phyloP scores from a whole-genome alignment of 2,113 vertebrate genomes.

The Meleagris gallopavo region DNA sequence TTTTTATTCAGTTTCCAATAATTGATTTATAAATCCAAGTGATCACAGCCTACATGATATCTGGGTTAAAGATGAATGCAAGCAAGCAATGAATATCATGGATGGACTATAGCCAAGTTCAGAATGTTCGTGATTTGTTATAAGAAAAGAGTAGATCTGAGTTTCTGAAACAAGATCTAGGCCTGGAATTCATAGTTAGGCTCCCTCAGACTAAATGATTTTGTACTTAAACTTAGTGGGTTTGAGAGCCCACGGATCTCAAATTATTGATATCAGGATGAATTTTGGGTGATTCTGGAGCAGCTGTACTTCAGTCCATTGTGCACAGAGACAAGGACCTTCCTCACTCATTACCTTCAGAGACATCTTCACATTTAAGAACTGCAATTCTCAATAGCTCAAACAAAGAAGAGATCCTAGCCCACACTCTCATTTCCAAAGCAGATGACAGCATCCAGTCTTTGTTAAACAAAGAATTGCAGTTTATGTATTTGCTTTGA shows the following conservation, averaged over 20 bases:
- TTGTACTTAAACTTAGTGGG: not conserved
- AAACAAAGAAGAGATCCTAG: not conserved
- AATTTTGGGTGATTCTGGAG: not conserved
- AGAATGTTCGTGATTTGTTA: not conserved
- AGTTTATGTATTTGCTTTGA: not conserved
- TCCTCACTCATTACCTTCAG: rapidly evolving
- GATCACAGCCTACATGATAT: not conserved
- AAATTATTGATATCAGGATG: too few relatives aligned
- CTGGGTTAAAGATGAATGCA: not conserved
- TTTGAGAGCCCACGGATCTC: not conserved
- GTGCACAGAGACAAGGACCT: not conserved
- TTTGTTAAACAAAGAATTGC: not conserved
- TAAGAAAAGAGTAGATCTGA: not conserved
- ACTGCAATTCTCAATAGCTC: not conserved
- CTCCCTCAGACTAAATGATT: not conserved
- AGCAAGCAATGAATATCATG: not conserved
- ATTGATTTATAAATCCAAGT: not conserved
- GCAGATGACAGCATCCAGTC: not conserved
- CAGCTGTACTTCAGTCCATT: not conserved
- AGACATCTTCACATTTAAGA: not conserved
- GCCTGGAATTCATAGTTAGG: not conserved
- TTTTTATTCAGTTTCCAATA: not conserved
- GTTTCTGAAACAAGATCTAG: not conserved
- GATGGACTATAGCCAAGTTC: too few relatives aligned
- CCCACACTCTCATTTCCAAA: not conserved